Conservation (phyloP, 2,888 invertebrate species). For the Minunthozetes semirufus region DNA sequence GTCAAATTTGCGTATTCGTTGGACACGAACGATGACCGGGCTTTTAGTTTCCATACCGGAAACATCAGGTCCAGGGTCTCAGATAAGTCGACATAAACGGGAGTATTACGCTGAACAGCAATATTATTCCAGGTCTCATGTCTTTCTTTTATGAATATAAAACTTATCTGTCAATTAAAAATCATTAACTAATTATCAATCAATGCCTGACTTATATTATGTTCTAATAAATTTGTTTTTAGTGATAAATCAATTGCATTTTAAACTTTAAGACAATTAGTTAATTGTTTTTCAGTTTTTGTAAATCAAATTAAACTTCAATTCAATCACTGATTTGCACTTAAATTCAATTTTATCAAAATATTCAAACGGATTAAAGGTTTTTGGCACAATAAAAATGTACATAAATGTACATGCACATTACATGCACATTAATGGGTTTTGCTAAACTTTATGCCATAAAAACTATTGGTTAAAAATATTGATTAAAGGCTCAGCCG, state of each 20-base stretch:
- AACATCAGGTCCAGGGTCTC: slow-evolving; percentile 35
- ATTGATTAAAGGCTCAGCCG: no score
- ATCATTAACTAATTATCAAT: neutral
- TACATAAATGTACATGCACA: no score
- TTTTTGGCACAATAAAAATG: no score
- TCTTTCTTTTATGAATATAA: slow-evolving; percentile 40
- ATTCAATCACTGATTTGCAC: no score
- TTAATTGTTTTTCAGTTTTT: no score
- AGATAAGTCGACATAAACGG: slow-evolving; percentile 38
- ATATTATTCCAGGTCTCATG: slow-evolving; percentile 39
- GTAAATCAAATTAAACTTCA: neutral
- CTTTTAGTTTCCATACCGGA: slow-evolving; percentile 39
- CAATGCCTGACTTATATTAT: neutral
- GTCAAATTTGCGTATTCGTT: slow-evolving; percentile 53
- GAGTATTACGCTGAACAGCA: slow-evolving; percentile 29
- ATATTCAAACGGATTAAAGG: no score
- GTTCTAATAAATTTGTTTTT: neutral
- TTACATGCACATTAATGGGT: no score
- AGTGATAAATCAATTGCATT: no score
- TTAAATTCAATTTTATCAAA: no score
- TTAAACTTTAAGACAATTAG: neutral
- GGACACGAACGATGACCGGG: slow-evolving; percentile 56
- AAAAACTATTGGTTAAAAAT: no score
- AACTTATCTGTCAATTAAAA: slow-evolving; percentile 24
- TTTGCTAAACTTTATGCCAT: no score